These are phyloP conservation scores for Polylopha cassiicola DNA, from an alignment of 2,888 invertebrate species.

Conservation along the genomic window DNA sequence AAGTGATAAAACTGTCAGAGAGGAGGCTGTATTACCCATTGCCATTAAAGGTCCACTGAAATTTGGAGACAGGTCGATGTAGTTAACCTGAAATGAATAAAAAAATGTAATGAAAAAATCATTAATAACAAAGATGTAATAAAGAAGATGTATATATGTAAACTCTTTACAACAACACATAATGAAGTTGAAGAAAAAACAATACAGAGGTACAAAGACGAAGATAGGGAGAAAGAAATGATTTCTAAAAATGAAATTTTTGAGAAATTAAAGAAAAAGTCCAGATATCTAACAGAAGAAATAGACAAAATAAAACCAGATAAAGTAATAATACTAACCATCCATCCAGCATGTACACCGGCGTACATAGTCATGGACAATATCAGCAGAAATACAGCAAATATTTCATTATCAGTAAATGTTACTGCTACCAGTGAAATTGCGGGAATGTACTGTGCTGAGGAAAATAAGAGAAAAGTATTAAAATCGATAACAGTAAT, in stretches of 20 bases:
- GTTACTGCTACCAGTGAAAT: constrained; percentile 48
- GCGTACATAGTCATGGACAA: constrained; percentile 75
- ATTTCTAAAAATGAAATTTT: no score
- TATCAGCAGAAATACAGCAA: constrained; percentile 73
- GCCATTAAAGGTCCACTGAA: constrained; percentile 88
- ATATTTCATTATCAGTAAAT: constrained; percentile 45
- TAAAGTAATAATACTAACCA: constrained; percentile 36
- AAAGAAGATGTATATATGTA: no score
- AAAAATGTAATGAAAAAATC: no score
- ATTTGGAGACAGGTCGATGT: constrained; percentile 88
- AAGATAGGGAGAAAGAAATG: no score
- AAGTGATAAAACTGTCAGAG: no score
- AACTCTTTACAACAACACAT: no score
- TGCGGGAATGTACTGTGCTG: constrained; percentile 43
- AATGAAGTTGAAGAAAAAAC: no score
- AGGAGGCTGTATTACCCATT: constrained; percentile 85
- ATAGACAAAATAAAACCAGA: not conserved
- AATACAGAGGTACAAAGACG: no score
- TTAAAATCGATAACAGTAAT: not conserved
- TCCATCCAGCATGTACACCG: constrained; percentile 76
- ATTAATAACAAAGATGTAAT: no score
- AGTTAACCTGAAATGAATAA: constrained; percentile 78
- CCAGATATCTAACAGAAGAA: not conserved
- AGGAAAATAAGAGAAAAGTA: constrained; percentile 3
- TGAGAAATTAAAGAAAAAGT: no score